Base-by-base conservation (phyloP, 2,797 vertebrate species). In the Pitangus sulphuratus region DNA sequence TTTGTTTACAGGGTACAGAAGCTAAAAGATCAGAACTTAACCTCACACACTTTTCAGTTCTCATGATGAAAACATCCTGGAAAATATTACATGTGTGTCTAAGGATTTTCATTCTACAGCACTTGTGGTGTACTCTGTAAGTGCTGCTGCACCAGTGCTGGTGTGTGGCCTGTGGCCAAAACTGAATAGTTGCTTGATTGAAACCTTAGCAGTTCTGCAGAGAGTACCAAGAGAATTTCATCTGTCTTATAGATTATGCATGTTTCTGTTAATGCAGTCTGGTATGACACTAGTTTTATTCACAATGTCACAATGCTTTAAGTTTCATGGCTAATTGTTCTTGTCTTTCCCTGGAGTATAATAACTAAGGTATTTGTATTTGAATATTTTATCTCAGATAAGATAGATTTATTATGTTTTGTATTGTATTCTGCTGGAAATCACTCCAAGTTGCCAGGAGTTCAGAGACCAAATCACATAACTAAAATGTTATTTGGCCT, bases 241-340 rank as follows among this genome's bases (percentile, higher is more conserved):
- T 50, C 7, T 28, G 4, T n/a, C 0, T 82, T 31, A 40, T 1
- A 76, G 42, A 12, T 19, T 37, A 4, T 26, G 15, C 11, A 11
- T 71, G 5, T 3, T 75, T 90, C 72, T 86, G 14, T 68, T 75
- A 60, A 50, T 48, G n/a, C 12, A 31, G 3, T 35, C 42, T 2
- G 0, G 3, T 60, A 28, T 68, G 78, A 68, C 9, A 58, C 7
- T n/a, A 57, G 11, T 35, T 72, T 77, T 72, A 7, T 76, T 50
- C 17, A 74, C 35, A 84, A 24, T 11, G 26, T 12, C 0, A 4
- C 5, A 5, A 12, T 45, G n/a, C 31, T 87, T 54, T 69, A 65
- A 68, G 19, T 87, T 84, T 57, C 31, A 17, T 64, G 21, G 8
- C 3, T 69, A 69, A 61, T 26, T 87, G 10, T 64, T 13, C 15